Evolutionary conservation across 92 coral and sea anemone species (phyloP).

Genomic region (Zoanthus sociatus): DNA sequence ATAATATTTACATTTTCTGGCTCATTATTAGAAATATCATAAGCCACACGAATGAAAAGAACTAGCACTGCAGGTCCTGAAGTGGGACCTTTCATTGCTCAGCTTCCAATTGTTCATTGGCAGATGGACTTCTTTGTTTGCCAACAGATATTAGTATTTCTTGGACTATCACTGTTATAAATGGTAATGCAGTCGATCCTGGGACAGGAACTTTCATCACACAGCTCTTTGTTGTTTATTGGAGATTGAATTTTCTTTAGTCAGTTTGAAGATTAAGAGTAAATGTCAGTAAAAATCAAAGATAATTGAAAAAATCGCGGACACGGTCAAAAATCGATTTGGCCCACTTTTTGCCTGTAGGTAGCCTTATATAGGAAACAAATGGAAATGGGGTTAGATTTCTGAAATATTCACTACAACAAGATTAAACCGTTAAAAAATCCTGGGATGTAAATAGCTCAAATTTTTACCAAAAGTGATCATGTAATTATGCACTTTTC

Average conservation of each 20-base stretch:
- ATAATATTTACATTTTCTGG: background rate
- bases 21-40: background rate
- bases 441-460: background rate
- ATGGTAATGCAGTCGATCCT: background rate
- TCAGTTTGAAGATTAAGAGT: slow-evolving; percentile 9
- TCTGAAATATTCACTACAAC: slow-evolving; percentile 37
- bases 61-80: slow-evolving; percentile 1
- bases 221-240: slow-evolving; percentile 12
- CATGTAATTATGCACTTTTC: too few species aligned
- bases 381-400: slow-evolving; percentile 36
- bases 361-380: slow-evolving; percentile 37
- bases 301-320: too few species aligned
- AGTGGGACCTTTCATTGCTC: background rate
- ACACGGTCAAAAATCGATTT: too few species aligned
- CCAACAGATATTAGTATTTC: slow-evolving; percentile 17
- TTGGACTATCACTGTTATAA: slow-evolving; percentile 15
- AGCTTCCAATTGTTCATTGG: background rate
- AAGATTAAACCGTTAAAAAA: slow-evolving; percentile 27
- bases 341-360: slow-evolving; percentile 33
- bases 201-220: background rate
- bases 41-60: background rate
- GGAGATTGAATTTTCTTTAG: slow-evolving; percentile 13
- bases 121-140: slow-evolving; percentile 4
- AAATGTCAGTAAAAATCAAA: too few species aligned
- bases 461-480: too few species aligned